phyloP scores from a whole-genome alignment of 2,797 vertebrate species.

The Echiichthys vipera region DNA sequence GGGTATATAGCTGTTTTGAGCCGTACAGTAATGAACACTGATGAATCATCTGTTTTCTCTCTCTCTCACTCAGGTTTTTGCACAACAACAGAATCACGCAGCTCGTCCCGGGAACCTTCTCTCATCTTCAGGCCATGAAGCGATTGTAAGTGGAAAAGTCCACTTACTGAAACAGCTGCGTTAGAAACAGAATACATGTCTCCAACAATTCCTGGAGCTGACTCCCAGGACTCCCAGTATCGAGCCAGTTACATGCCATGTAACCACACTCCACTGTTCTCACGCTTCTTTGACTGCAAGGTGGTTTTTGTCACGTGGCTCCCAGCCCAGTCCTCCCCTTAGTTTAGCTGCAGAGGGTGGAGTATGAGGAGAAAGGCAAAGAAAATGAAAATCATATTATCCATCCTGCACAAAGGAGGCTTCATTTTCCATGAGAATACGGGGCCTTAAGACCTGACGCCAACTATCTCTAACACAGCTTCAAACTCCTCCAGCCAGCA shows the following conservation, averaged over 20 bases:
- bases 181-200: conserved; percentile 26
- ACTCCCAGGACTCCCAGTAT: conserved; percentile 24
- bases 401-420: neutral
- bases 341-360: conserved; percentile 19
- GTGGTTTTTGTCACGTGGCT: conserved; percentile 31
- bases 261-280: conserved; percentile 38
- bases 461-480: neutral
- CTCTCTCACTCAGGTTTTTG: conserved; percentile 88
- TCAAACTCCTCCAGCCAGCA: conserved; percentile 21
- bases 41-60: conserved; percentile 8
- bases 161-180: conserved; percentile 16
- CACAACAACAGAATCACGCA: conserved; percentile 98
- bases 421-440: neutral
- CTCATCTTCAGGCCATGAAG: conserved; percentile 95
- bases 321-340: neutral
- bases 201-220: conserved; percentile 10
- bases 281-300: conserved; percentile 28
- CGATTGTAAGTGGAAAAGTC: conserved; percentile 91
- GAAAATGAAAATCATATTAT: neutral
- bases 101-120: conserved; percentile 94
- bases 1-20: neutral
- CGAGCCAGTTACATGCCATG: conserved; percentile 25
- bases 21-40: neutral
- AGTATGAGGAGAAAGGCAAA: neutral
- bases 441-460: neutral